phyloP scores from a whole-genome alignment of 2,797 vertebrate genomes.

The Peromyscus attwateri region DNA sequence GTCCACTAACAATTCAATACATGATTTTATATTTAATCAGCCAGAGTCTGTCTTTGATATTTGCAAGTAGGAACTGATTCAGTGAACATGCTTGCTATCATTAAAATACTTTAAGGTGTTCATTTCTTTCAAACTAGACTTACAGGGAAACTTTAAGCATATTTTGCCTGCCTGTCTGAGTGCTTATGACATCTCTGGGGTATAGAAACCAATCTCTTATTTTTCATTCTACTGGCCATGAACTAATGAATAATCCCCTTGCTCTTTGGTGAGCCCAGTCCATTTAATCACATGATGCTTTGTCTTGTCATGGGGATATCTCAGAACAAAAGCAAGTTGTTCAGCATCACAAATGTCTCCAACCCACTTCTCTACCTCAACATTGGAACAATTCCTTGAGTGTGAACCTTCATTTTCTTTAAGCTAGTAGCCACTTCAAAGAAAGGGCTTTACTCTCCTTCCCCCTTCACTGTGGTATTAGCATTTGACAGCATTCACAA shows the following conservation, averaged over 20 bases:
- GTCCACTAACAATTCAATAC: neutral
- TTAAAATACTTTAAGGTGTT: neutral
- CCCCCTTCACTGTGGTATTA: neutral
- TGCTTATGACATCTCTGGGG: neutral
- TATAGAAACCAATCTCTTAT: neutral
- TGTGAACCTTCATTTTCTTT: rapidly evolving
- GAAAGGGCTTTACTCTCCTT: neutral
- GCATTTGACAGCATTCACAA: neutral
- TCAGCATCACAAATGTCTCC: slow-evolving; percentile 81
- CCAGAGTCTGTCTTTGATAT: neutral
- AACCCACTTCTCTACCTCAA: slow-evolving; percentile 32
- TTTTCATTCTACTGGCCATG: slow-evolving; percentile 8
- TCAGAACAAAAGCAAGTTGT: slow-evolving; percentile 81
- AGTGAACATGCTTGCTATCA: neutral
- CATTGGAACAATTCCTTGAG: neutral
- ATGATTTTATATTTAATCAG: neutral
- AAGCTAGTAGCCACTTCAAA: neutral
- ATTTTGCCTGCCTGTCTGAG: neutral
- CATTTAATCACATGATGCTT: slow-evolving; percentile 84
- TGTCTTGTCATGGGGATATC: slow-evolving; percentile 77
- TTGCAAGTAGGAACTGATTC: neutral
- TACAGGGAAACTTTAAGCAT: neutral
- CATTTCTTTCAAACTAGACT: neutral
- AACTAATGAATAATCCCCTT: slow-evolving; percentile 74
- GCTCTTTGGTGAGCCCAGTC: slow-evolving; percentile 60